Evolutionary conservation across 2,113 vertebrate genomes (phyloP), one percentile per base, ranked within the genome.

Genomic region (Scomber scombrus): DNA sequence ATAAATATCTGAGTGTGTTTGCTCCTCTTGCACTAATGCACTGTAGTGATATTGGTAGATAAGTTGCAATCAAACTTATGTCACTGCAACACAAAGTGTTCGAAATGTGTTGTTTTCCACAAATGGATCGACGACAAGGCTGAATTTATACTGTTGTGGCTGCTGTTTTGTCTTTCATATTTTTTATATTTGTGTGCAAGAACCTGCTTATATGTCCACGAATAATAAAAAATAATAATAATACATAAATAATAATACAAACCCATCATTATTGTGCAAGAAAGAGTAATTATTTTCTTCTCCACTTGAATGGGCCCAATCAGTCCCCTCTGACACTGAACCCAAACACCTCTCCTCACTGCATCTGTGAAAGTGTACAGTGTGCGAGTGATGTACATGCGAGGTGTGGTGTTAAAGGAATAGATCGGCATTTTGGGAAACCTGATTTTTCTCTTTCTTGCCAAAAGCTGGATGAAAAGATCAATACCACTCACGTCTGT

Each of bases 41-140:
- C 23, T 71, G 71, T 50, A 19, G 26, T 72, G 81, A 61, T 67
- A 78, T 62, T 66, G 61, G 62, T 51, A 47, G 71, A 57, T 29
- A 45, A 29, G 71, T 34, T 56, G 62, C 65, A 69, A 83, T 76
- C 65, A 75, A 67, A 78, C 46, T 16, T 62, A 16, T 71, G 71
- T 77, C n/a, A 8, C 34, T 11, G 56, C 61, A 2, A 14, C 47
- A 74, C 51, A 56, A 29, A 60, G 5, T 16, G 43, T 67, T 47
- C 21, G 11, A 58, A 78, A 67, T n/a, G 21, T 26, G 34, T 71
- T 67, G 50, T 63, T 68, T 56, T 40, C 8, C 52, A 50, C 70
- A 34, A n/a, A 19, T 9, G 8, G 34, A 58, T 29, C 0, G 1
- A 15, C 55, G 12, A 8, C 15, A 6, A 16, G n/a, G 15, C 26